phyloP scores from a whole-genome alignment of 2,888 invertebrate species.

The Mythimna lalbum region DNA sequence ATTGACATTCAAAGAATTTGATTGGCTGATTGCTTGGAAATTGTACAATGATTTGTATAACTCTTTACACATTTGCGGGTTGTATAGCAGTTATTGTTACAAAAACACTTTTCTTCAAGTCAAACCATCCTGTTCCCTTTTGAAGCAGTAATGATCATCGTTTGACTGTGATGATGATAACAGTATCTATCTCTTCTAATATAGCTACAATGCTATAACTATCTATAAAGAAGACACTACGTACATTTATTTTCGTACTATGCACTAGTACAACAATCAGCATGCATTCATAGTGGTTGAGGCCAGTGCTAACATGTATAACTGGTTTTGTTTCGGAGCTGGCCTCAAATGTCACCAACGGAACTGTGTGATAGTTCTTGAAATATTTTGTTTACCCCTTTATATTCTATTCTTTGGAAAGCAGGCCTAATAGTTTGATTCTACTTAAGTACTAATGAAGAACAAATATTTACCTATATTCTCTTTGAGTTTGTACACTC shows the following conservation, averaged over 20 bases:
- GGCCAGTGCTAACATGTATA: conserved; percentile 51
- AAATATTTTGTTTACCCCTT: conserved; percentile 34
- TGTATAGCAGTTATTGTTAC: no score
- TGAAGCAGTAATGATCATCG: no score
- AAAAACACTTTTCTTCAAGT: no score
- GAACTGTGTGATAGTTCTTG: conserved; percentile 45
- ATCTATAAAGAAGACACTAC: background rate
- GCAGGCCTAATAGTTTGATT: background rate
- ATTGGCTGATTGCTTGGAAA: no score
- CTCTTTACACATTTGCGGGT: no score
- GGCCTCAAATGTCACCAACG: conserved; percentile 59
- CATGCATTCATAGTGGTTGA: conserved; percentile 34
- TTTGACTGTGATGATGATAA: no score
- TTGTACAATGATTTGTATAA: no score
- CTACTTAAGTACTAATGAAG: conserved; percentile 10
- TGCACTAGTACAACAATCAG: conserved; percentile 10
- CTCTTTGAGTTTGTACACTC: background rate
- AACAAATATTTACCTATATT: conserved; percentile 28
- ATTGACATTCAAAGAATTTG: background rate
- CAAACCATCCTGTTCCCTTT: no score
- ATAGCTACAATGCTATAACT: no score
- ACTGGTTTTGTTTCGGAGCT: conserved; percentile 42
- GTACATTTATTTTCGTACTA: background rate
- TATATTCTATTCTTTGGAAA: background rate
- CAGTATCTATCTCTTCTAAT: no score